Evolutionary conservation across 2,797 vertebrate species (phyloP).

Genomic region (Falco novaeseelandiae): DNA sequence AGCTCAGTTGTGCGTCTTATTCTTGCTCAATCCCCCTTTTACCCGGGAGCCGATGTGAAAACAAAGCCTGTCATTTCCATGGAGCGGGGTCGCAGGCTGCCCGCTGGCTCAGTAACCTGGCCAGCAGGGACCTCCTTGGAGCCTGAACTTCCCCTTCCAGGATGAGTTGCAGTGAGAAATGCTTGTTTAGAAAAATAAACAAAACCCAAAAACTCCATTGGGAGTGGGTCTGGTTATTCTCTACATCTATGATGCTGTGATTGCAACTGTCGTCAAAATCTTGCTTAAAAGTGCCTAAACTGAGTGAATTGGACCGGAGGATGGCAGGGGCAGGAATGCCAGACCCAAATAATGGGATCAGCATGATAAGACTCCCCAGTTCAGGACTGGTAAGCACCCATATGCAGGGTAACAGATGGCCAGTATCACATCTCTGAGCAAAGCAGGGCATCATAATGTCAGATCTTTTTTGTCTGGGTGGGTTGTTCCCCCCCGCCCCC

Average conservation of each 20-base stretch:
- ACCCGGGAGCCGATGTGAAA: background rate
- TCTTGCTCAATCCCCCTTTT: background rate
- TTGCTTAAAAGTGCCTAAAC: background rate
- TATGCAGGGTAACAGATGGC: background rate
- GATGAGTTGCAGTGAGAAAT: background rate
- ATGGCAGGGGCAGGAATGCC: background rate
- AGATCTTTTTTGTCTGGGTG: background rate
- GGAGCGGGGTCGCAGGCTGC: background rate
- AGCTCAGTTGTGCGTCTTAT: background rate
- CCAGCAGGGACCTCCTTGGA: background rate
- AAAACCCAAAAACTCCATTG: background rate
- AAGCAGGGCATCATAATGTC: background rate
- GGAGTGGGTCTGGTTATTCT: background rate
- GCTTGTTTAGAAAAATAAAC: background rate
- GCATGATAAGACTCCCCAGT: background rate
- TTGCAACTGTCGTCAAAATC: background rate
- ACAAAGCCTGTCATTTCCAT: background rate
- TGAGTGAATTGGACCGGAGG: background rate
- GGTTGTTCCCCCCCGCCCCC: background rate
- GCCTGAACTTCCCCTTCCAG: background rate
- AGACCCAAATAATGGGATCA: background rate
- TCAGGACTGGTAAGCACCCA: background rate
- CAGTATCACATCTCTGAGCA: background rate
- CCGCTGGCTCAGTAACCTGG: rapidly evolving
- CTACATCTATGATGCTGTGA: background rate